A percentile compares a stretch with the other conserved stretches of the same genome.
These are phyloP conservation scores for Corythaeola cristata DNA, from an alignment of 2,113 vertebrate species.

Conservation along the genomic window DNA sequence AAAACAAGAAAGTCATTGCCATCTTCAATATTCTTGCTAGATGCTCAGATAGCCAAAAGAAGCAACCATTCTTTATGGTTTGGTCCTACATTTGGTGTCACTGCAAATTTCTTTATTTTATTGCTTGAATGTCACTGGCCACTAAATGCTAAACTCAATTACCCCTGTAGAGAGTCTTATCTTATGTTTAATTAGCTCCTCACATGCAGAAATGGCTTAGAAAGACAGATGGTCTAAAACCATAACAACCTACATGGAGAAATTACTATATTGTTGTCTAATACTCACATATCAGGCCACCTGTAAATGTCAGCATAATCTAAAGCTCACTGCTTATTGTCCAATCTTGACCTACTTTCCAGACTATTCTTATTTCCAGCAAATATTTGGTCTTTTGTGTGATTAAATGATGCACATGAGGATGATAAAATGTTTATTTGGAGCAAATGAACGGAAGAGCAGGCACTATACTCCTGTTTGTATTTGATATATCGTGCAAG, in stretches of 20 bases:
- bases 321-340: not conserved
- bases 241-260: not conserved
- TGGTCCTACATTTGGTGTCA: not conserved
- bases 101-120: not conserved
- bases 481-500: not conserved
- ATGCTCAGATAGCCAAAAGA: not conserved
- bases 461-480: not conserved
- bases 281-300: not conserved
- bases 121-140: not conserved
- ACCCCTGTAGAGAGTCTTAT: too few species aligned
- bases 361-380: not conserved
- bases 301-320: not conserved
- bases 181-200: not conserved
- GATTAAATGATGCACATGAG: not conserved
- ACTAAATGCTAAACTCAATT: not conserved
- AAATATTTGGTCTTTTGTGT: not conserved
- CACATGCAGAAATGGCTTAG: not conserved
- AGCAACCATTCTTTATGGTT: not conserved
- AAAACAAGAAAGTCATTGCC: not conserved
- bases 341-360: slow-evolving; percentile 10
- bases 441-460: not conserved
- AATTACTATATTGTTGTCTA: not conserved
- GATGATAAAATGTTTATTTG: not conserved
- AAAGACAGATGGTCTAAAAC: not conserved
- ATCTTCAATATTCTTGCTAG: not conserved